These are phyloP conservation scores for Petrophora chlorosata DNA, from an alignment of 2,888 invertebrate species.

Conservation along the genomic window DNA sequence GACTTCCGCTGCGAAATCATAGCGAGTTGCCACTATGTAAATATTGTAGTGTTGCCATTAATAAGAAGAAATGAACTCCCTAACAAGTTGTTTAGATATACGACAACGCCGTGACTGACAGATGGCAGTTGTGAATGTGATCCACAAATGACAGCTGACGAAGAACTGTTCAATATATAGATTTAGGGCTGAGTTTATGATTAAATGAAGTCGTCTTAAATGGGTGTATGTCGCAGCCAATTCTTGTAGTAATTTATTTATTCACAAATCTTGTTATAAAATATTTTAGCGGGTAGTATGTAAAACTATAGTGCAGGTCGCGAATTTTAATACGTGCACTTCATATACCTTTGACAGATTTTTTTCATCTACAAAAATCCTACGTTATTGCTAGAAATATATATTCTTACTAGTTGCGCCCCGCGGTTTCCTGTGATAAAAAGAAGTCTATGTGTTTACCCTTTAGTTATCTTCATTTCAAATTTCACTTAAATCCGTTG, in stretches of 20 bases:
- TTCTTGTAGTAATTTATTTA: constrained; percentile 1
- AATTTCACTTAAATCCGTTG: no score
- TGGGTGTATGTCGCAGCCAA: background rate
- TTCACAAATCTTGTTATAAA: no score
- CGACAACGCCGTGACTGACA: constrained; percentile 58
- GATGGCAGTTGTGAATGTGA: constrained; percentile 39
- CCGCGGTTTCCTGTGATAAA: no score
- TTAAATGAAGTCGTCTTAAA: constrained; percentile 3
- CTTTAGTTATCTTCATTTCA: no score
- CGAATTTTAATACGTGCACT: no score
- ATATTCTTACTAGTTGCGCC: no score
- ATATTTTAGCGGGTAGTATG: no score
- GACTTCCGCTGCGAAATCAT: constrained; percentile 14
- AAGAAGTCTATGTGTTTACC: no score
- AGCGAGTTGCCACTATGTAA: constrained; percentile 36
- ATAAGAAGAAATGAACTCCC: constrained; percentile 54
- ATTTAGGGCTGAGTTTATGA: background rate
- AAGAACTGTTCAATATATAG: constrained; percentile 6
- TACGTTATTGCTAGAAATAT: no score
- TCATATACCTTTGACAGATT: no score
- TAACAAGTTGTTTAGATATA: constrained; percentile 57
- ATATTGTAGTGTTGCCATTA: constrained; percentile 53
- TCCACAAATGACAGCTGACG: constrained; percentile 20
- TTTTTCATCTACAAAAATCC: no score
- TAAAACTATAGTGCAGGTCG: no score